Base-by-base conservation (phyloP, 2,797 vertebrate species). In the Lophotriccus pileatus region DNA sequence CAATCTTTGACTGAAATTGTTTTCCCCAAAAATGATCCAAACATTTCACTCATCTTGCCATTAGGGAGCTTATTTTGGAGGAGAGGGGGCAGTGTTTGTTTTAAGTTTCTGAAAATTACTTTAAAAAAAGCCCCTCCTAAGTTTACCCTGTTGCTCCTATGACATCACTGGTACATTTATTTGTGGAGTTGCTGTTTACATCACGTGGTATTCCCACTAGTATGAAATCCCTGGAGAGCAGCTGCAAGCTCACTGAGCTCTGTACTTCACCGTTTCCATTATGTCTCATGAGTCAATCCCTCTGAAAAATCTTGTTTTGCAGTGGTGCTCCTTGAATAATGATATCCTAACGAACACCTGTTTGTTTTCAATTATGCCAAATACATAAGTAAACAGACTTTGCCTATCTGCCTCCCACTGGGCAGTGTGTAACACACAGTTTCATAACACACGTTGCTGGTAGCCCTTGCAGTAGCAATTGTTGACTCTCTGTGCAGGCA, bases 331-430 rank as follows among this genome's bases (percentile, higher is more conserved):
- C 77, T 87, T 67, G 87, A 91, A 82, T 91, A 88, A 73, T 52
- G 66, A 84, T 93, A 94, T 80, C 74, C 91, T 73, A 82, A 80
- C 55, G 74, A 93, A 73, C 70, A 93, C 85, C 91, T 84, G 77
- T 70, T 96, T 95, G 77, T 88, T 93, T 96, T 93, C 87, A 84
- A 7, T 94, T 87, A 77, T 79, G 44, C 72, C 86, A 84, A 60
- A 89, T 79, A 30, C 64, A 43, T 43, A 63, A 94, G 66, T 88
- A 86, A 96, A 84, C 59, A 91, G 60, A 21, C 59, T 69, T 91
- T 88, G 77, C 77, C 91, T 74, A 12, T 74, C 77, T 94, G 63
- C 62, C 44, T 95, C 87, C 93, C 95, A 50, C 83, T 47, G 94
- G 87, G 85, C 74, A 47, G 23, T 20, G 37, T 76, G 83, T 39